Evolutionary conservation across 1,140 invertebrate species (phyloP).

Genomic region (Cataglyphis hispanica): DNA sequence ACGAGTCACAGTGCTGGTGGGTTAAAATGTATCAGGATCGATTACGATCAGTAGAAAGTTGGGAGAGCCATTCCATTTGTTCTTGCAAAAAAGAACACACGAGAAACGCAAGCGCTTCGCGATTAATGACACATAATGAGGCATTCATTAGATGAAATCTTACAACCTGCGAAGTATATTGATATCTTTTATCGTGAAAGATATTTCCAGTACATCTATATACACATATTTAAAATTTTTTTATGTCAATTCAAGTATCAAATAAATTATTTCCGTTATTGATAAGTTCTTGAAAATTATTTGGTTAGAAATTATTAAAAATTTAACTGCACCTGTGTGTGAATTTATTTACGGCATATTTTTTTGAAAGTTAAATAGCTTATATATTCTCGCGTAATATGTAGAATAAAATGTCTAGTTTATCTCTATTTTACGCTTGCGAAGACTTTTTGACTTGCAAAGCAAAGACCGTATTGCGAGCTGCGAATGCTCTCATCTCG

Average conservation of each 20-base stretch:
- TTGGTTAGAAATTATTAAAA: neutral
- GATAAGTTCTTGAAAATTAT: neutral
- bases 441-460: neutral
- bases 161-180: neutral
- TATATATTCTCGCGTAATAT: neutral
- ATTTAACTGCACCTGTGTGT: neutral
- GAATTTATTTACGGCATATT: neutral
- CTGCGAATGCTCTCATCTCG: neutral
- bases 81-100: slow-evolving; percentile 5
- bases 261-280: neutral
- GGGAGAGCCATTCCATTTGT: slow-evolving; percentile 39
- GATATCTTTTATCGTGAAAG: neutral
- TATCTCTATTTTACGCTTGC: neutral
- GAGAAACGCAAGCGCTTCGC: neutral
- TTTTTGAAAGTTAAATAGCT: neutral
- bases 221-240: neutral
- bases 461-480: slow-evolving; percentile 13
- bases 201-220: neutral
- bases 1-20: slow-evolving; percentile 38
- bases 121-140: neutral
- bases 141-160: slow-evolving; percentile 28
- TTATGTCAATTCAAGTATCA: neutral
- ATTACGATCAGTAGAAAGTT: slow-evolving; percentile 46
- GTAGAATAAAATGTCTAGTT: neutral
- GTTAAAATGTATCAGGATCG: slow-evolving; percentile 53